phyloP scores from a whole-genome alignment of 1,140 invertebrate genomes.

The Bombus cullumanus region DNA sequence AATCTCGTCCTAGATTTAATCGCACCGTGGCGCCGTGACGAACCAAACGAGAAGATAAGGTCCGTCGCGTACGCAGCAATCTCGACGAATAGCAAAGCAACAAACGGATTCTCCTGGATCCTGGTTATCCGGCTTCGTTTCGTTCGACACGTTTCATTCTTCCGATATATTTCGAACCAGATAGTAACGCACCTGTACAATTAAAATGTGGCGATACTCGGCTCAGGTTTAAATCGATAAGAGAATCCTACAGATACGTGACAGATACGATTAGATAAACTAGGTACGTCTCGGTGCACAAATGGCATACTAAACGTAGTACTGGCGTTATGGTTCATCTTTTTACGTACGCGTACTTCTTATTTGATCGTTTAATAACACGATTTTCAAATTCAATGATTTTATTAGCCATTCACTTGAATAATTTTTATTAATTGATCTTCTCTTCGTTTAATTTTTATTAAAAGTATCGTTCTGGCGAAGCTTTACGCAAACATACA shows the following conservation, averaged over 20 bases:
- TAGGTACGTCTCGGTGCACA: neutral
- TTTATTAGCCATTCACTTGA: too few species aligned
- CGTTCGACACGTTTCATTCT: slow-evolving; percentile 6
- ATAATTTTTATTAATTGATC: too few species aligned
- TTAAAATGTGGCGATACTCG: neutral
- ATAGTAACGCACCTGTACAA: neutral
- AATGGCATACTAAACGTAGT: neutral
- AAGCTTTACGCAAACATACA: neutral
- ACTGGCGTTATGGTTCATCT: neutral
- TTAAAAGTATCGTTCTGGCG: too few species aligned
- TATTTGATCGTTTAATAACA: too few species aligned
- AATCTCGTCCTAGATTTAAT: slow-evolving; percentile 32
- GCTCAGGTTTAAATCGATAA: neutral
- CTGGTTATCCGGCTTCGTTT: neutral
- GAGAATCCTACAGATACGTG: neutral
- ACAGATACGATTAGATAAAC: slow-evolving; percentile 10
- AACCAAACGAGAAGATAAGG: slow-evolving; percentile 36
- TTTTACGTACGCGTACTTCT: too few species aligned
- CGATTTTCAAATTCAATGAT: too few species aligned
- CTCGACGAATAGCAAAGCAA: neutral
- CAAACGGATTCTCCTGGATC: neutral
- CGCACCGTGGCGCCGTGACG: neutral
- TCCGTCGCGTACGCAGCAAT: neutral
- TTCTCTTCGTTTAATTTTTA: too few species aligned
- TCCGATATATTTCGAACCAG: neutral